These are phyloP conservation scores for Hemicentrotus pulcherrimus DNA, from an alignment of 35 echinoderm and acorn worm genomes.

Conservation along the genomic window DNA sequence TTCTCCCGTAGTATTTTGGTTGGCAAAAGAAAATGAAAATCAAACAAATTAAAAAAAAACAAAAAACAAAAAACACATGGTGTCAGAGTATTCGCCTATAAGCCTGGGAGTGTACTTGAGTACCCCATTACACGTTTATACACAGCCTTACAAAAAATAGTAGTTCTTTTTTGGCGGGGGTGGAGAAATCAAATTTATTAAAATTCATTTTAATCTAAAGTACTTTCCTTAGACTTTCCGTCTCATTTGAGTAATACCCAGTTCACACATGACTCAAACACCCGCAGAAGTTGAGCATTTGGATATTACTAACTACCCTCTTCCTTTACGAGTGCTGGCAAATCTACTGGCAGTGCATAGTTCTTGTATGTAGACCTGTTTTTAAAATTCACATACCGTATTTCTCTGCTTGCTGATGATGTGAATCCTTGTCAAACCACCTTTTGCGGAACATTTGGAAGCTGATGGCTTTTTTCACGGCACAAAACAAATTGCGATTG, in stretches of 20 bases:
- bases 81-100: no score
- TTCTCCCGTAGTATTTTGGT: no score
- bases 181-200: background rate
- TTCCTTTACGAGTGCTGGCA: background rate
- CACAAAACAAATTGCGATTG: background rate
- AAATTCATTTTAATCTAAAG: background rate
- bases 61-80: no score
- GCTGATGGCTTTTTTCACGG: background rate
- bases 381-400: background rate
- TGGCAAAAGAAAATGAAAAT: no score
- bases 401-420: background rate
- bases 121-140: no score
- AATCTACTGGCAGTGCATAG: background rate
- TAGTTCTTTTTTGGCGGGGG: no score
- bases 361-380: background rate
- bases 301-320: conserved; percentile 27
- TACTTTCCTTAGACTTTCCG: background rate
- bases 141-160: no score
- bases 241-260: background rate
- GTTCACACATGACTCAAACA: conserved; percentile 20
- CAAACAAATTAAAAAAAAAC: no score
- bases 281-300: background rate
- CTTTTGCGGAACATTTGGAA: background rate
- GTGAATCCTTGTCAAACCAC: background rate
- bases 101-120: no score